Evolutionary conservation across 2,888 invertebrate genomes (phyloP), one percentile per base, ranked within the genome.

Genomic region (Hipparchia sbordonii): DNA sequence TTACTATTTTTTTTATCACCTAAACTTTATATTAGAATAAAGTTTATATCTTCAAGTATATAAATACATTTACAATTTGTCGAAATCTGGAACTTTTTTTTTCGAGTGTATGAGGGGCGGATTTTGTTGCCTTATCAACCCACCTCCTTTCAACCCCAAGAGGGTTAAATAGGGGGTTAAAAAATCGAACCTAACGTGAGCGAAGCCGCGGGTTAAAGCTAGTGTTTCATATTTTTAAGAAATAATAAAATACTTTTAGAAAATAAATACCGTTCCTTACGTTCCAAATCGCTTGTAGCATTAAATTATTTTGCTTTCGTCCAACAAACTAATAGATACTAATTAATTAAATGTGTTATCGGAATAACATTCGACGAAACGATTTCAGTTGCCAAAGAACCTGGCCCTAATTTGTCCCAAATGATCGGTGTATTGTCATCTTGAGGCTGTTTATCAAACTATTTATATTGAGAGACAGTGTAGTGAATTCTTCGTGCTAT

Each of bases 351-450:
- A 39, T 39, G 62, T 62, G 62, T 62, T 2, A 39, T 48, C 48
- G 62, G 5, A 62, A 62, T 48, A 4, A 62, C 62, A 62, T 62
- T 62, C 46, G 48, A 62, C 48, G 3, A 62, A 48, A 62, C 62
- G 13, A 48, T 62, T 62, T 48, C 13, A 48, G 48, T 62, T 62
- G 62, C 62, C 62, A 62, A 62, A 62, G 46, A 46, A 23, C 23
- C n/a, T 62, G 62, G 48, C 48, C 48, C 62, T 48, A 62, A 62
- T 62, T 62, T 62, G 62, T 62, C 46, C 8, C 62, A 48, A 48
- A 62, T 46, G 46, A 62, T 48, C 13, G 9, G 13, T 45, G 39
- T n/a, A 46, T 12, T 13, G 13, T 48, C 46, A 13, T 13, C 48
- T 48, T 6, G 2, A 60, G 60, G 46, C 5, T 61, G 7, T 62